These are phyloP conservation scores for Mus pahari DNA, from an alignment of 2,113 vertebrate species.

Conservation along the genomic window DNA sequence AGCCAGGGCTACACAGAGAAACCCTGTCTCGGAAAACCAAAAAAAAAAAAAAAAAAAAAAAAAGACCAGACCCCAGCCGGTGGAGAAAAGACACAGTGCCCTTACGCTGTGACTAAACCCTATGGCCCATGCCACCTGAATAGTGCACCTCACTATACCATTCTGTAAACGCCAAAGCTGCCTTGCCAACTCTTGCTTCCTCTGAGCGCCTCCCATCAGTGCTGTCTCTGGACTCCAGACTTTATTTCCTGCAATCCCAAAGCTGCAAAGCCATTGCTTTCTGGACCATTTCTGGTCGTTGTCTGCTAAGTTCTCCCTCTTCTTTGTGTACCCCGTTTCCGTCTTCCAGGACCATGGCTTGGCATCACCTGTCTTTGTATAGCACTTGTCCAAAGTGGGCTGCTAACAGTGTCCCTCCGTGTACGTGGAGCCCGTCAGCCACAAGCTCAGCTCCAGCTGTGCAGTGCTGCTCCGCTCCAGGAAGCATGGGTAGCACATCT, in stretches of 20 bases:
- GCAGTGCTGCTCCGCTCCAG: too few species aligned
- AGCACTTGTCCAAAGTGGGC: not conserved
- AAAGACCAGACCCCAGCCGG: not conserved
- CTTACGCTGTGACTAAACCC: not conserved
- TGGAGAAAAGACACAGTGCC: not conserved
- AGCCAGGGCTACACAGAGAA: too few species aligned
- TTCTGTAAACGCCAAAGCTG: not conserved
- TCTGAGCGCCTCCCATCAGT: accelerated
- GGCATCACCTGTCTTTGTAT: not conserved
- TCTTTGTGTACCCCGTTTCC: not conserved
- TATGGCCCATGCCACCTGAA: not conserved
- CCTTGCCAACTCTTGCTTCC: not conserved
- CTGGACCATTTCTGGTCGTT: not conserved
- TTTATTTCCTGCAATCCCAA: not conserved
- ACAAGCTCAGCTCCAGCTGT: not conserved
- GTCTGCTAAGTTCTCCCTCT: not conserved
- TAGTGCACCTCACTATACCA: not conserved
- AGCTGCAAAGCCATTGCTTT: not conserved
- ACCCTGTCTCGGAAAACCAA: too few species aligned
- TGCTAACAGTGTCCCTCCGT: accelerated
- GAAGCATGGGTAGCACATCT: too few species aligned
- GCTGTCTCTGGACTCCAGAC: not conserved
- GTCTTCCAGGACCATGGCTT: too few species aligned
- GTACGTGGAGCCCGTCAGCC: not conserved
- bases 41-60: too few species aligned